Percentiles rank a stretch among this genome's conserved stretches.
Conservation (phyloP, 1,140 invertebrate species). For the Probaryconus sp. region DNA sequence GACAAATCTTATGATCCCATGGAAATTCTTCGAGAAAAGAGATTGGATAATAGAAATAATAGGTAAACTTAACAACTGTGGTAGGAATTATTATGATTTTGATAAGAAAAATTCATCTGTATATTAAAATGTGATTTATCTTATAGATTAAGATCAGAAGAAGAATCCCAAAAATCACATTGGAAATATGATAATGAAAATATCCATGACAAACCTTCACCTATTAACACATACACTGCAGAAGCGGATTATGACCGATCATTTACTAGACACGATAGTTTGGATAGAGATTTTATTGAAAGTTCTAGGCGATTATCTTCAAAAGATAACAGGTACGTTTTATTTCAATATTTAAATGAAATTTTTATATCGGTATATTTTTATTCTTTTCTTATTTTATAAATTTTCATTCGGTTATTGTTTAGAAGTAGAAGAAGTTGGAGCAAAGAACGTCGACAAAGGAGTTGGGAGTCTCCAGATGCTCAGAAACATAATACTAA, state of each 20-base stretch:
- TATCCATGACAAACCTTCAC: constrained; percentile 60
- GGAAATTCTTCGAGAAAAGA: constrained; percentile 71
- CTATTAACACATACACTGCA: constrained; percentile 61
- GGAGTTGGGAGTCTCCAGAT: constrained; percentile 61
- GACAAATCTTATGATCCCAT: constrained; percentile 72
- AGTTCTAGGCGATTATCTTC: constrained; percentile 43
- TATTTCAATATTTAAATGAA: neutral
- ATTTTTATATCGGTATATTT: neutral
- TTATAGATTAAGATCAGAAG: constrained; percentile 58
- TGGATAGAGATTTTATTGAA: constrained; percentile 66
- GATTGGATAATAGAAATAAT: constrained; percentile 63
- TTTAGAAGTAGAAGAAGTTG: constrained; percentile 36
- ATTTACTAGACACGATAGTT: constrained; percentile 63
- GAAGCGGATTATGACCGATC: constrained; percentile 64
- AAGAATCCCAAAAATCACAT: constrained; percentile 45
- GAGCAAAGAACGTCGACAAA: constrained; percentile 59
- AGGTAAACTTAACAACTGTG: too few species aligned
- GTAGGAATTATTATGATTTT: constrained; percentile 7
- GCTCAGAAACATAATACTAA: constrained; percentile 61
- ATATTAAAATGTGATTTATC: neutral
- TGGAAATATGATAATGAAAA: constrained; percentile 61
- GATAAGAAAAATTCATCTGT: constrained; percentile 11
- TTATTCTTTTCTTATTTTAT: neutral
- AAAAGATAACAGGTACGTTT: constrained; percentile 52
- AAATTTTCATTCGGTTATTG: neutral